Base-by-base conservation (phyloP, 2,888 invertebrate species). In the Andrena chrysosceles region DNA sequence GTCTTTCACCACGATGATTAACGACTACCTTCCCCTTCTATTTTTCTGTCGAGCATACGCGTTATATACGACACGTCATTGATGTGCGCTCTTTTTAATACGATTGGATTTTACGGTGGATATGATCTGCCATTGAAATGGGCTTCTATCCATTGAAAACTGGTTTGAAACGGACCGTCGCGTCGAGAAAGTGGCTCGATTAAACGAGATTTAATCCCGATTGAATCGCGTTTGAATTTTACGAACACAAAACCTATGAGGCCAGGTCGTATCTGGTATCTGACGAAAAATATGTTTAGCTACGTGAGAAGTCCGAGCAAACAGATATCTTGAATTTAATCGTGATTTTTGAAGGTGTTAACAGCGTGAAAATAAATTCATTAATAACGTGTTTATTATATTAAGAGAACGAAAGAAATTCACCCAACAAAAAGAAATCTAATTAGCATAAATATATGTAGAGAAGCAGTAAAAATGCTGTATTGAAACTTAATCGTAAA, bases 21-120 rank as follows among this genome's bases (percentile, higher is more conserved):
- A 68, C 68, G 68, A 68, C 31, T 13, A 54, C 13, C 62, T 66
- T 78, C 7, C 49, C 16, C 31, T 26, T 68, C 59, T 20, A 23
- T 31, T 48, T 26, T 42, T 13, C 23, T 42, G 59, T 16, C 26
- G 2, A 16, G 42, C 29, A 2, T 56, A 42, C 42, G 35, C 52
- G 67, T 64, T 66, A 59, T 64, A 62, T 59, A 52, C 20, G 35
- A 63, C 26, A 16, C n/a, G 29, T 56, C 10, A 35, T 63, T 60
- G 59, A 20, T 20, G 33, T 13, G 63, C 26, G n/a, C 6, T 16
- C 8, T 10, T 74, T 63, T 74, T 42, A 49, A 29, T 20, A 20
- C 52, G 10, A 35, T 16, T 66, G 3, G 49, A 77, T 56, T 56
- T 56, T 56, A 20, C 56, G 23, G 23, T 56, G 56, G 10, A 56